Conservation (phyloP, 2,113 vertebrate genomes). For the Edolisoma coerulescens region DNA sequence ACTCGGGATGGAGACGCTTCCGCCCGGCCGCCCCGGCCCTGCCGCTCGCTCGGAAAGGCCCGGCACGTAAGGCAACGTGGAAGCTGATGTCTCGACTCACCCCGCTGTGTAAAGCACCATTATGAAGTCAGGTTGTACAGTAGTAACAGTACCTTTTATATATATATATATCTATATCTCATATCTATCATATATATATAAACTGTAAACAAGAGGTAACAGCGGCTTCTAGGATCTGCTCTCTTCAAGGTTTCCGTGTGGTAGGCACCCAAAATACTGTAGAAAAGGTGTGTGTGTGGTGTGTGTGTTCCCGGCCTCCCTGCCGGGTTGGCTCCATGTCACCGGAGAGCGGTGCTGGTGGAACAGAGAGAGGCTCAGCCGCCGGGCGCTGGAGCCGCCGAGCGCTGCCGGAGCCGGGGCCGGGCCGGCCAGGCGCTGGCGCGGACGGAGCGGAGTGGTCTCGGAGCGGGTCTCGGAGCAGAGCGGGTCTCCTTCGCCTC, state of each 20-base stretch:
- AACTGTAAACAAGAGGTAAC: conserved; percentile 99
- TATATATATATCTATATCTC: conserved; percentile 74
- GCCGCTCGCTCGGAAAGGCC: conserved; percentile 57
- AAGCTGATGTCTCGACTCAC: conserved; percentile 87
- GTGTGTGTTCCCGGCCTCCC: conserved; percentile 59
- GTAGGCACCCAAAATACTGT: conserved; percentile 86
- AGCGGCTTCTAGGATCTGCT: conserved; percentile 85
- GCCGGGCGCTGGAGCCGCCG: conserved; percentile 68
- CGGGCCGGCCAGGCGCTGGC: not conserved
- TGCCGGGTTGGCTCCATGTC: conserved; percentile 62
- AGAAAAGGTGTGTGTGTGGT: conserved; percentile 74
- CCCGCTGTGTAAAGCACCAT: conserved; percentile 90
- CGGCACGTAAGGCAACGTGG: conserved; percentile 82
- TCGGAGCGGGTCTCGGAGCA: not conserved
- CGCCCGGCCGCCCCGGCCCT: conserved; percentile 36
- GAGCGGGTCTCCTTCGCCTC: conserved; percentile 2
- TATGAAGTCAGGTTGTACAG: conserved; percentile 94
- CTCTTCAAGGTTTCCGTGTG: conserved; percentile 84
- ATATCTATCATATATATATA: conserved; percentile 84
- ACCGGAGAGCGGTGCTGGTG: conserved; percentile 76
- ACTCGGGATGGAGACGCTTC: conserved; percentile 63
- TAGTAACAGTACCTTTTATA: conserved; percentile 93
- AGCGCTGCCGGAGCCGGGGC: conserved; percentile 46
- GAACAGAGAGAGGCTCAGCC: conserved; percentile 76
- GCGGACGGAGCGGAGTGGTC: not conserved